Evolutionary conservation across 2,113 vertebrate species (phyloP), one percentile per base, ranked within the genome.

Genomic region (Trematocara macrostoma): DNA sequence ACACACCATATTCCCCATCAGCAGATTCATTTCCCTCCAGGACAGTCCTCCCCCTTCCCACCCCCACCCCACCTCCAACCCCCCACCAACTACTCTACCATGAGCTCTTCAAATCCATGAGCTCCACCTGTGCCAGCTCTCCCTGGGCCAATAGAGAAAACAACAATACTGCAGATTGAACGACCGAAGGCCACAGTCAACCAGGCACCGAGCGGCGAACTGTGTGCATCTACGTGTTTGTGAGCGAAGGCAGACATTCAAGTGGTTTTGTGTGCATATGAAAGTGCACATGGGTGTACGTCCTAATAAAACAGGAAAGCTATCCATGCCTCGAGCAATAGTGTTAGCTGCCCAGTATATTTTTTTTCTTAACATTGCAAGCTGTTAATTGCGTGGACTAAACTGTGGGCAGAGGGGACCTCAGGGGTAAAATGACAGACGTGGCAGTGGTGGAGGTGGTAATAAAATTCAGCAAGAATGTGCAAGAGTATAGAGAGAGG

Each of bases 371-470:
- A 91, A 76, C 80, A 71, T 83, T 23, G 79, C 20, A 16, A 67
- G 79, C 40, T 56, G 85, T 89, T 94, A 95, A 96, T 93, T 95
- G 90, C 20, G 7, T 88, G 88, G 82, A 92, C 89, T 87, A 84
- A 93, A 91, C 88, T 87, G 91, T 88, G 81, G 69, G 84, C 83
- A 90, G 76, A 88, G 61, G 52, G 84, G 85, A 91, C 80, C 89
- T 92, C 78, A 82, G 85, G 87, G 87, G 87, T 79, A 91, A 88
- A 93, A 87, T 88, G 90, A 93, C 92, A 95, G 93, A 94, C 93
- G 91, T 88, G 89, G 64, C 69, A 57, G 49, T 26, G 16, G 83
- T 83, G 88, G 88, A 92, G 87, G 80, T 79, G 71, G 93, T 59
- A 78, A 88, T 91, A 86, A 88, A 93, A 89, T 83, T 84, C 61